These are phyloP conservation scores for Drosophila pseudoananassae DNA, from an alignment of 1,140 invertebrate species.

Conservation along the genomic window DNA sequence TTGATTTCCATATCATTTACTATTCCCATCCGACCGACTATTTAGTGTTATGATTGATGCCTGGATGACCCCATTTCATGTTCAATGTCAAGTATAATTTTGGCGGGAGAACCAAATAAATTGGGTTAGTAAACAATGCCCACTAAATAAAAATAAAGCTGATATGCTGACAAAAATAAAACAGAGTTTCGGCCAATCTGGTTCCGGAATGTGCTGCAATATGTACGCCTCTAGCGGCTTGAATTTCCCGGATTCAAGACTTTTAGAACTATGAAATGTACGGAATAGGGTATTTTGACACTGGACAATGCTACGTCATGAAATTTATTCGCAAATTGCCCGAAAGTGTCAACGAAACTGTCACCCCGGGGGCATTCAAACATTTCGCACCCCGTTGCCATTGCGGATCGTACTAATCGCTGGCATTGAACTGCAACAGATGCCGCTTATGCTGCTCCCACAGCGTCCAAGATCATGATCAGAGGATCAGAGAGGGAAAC, in stretches of 20 bases:
- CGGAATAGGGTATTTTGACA: conserved; percentile 25
- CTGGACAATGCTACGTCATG: conserved; percentile 31
- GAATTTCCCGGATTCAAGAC: background rate
- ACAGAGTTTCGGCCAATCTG: conserved; percentile 1
- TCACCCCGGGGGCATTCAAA: conserved; percentile 37
- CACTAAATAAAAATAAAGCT: conserved; percentile 21
- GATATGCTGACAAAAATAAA: conserved; percentile 25
- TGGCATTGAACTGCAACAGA: conserved; percentile 54
- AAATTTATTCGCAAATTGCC: conserved; percentile 47
- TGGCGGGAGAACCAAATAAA: conserved; percentile 53
- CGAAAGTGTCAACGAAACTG: conserved; percentile 41
- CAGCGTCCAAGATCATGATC: conserved; percentile 58
- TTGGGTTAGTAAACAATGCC: conserved; percentile 61
- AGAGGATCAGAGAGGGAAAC: conserved; percentile 44
- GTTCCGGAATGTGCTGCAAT: conserved; percentile 14
- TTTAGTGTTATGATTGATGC: conserved; percentile 11
- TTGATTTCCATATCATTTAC: too few relatives aligned
- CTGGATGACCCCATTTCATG: conserved; percentile 36
- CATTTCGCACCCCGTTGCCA: conserved; percentile 38
- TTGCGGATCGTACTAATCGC: conserved; percentile 35
- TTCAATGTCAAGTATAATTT: conserved; percentile 76
- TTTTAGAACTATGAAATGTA: background rate
- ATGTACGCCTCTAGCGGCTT: background rate
- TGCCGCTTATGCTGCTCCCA: conserved; percentile 12
- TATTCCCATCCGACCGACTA: background rate